A percentile compares a stretch with the other conserved stretches of the same genome.
phyloP scores from a whole-genome alignment of 2,797 vertebrate species.

The Gadopsis bispinosus region DNA sequence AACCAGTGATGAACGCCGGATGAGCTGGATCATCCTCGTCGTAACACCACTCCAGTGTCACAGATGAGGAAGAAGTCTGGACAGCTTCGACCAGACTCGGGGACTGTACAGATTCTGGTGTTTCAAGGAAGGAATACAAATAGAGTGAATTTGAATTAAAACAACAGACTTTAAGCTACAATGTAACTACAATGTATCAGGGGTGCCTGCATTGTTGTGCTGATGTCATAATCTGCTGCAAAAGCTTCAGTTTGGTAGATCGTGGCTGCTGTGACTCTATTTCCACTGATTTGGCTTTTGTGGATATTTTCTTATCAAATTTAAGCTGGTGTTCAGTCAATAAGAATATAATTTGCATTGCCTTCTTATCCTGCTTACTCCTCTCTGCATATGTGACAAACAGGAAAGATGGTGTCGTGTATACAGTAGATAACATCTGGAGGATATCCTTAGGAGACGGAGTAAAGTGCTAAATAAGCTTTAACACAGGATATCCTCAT shows the following conservation, averaged over 20 bases:
- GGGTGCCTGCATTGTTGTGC: background rate
- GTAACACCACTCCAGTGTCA: slow-evolving; percentile 84
- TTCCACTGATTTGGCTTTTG: background rate
- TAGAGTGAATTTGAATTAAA: background rate
- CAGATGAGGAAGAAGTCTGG: slow-evolving; percentile 69
- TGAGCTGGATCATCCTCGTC: slow-evolving; percentile 70
- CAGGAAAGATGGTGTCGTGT: slow-evolving; percentile 18
- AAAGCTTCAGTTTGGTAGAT: background rate
- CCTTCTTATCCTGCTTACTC: background rate
- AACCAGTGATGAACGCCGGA: slow-evolving; percentile 86
- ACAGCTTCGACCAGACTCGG: slow-evolving; percentile 39
- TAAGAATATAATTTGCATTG: background rate
- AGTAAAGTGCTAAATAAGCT: too few relatives aligned
- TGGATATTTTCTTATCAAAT: background rate
- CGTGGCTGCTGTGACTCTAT: background rate
- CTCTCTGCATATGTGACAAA: slow-evolving; percentile 8
- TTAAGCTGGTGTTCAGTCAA: background rate
- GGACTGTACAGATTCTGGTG: slow-evolving; percentile 63
- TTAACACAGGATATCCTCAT: background rate
- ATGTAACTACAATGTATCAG: background rate
- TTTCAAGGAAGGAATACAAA: slow-evolving; percentile 1
- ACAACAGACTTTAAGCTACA: background rate
- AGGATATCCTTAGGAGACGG: background rate
- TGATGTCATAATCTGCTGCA: background rate
- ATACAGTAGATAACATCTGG: background rate